Conservation (phyloP, 2,113 vertebrate genomes). For the Pelodiscus sinensis region DNA sequence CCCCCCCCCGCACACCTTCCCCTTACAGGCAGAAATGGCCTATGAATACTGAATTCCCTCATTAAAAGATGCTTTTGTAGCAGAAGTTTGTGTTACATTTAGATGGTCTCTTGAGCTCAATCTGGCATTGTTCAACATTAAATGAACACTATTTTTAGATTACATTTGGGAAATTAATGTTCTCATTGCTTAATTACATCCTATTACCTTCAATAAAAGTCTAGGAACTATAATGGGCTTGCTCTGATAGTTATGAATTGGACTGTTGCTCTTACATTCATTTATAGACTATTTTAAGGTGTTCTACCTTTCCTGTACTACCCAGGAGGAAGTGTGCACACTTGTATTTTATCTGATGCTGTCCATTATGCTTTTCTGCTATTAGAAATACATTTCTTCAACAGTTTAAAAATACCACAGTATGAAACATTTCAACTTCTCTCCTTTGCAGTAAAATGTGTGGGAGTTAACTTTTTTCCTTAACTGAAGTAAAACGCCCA, state of each 20-base stretch:
- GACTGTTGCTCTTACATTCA: constrained; percentile 43
- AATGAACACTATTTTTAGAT: constrained; percentile 13
- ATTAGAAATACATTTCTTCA: constrained; percentile 58
- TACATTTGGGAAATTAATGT: constrained; percentile 10
- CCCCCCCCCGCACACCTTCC: no score
- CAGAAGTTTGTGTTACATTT: not conserved
- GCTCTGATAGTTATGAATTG: constrained; percentile 20
- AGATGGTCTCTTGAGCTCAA: not conserved
- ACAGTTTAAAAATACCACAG: constrained; percentile 64
- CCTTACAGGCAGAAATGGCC: no score
- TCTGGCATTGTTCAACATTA: not conserved
- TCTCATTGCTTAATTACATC: constrained; percentile 18
- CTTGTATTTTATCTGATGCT: constrained; percentile 57
- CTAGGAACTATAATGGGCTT: constrained; percentile 47
- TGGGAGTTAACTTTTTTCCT: constrained; percentile 61
- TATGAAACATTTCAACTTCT: constrained; percentile 61
- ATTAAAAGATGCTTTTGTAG: not conserved
- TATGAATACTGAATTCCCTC: not conserved
- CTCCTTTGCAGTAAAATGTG: constrained; percentile 34
- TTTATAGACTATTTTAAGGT: constrained; percentile 54
- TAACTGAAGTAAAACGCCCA: not conserved
- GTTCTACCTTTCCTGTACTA: constrained; percentile 48
- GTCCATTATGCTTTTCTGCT: constrained; percentile 59
- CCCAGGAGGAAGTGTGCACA: constrained; percentile 46
- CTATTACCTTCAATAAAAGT: constrained; percentile 13